Conservation (phyloP, 2,113 vertebrate species). For the Nyctereutes procyonoides region DNA sequence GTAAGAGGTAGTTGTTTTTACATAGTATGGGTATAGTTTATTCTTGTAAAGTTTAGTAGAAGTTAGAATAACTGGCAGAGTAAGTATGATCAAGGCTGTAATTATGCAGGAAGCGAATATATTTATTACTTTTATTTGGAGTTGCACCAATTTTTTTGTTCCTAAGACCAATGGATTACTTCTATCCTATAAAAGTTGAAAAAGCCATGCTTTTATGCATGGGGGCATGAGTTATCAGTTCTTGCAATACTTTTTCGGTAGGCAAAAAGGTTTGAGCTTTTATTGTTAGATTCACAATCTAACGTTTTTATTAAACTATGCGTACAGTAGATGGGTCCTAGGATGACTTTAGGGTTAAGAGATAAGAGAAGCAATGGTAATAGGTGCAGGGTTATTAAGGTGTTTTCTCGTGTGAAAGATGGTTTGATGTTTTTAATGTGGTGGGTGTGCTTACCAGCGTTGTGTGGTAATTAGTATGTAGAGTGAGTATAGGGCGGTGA, state of each 20-base stretch:
- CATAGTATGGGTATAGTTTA: not conserved
- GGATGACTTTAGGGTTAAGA: not conserved
- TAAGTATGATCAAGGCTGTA: not conserved
- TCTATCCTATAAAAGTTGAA: too few relatives aligned
- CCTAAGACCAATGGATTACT: too few relatives aligned
- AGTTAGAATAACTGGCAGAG: fast-evolving
- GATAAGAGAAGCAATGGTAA: fast-evolving
- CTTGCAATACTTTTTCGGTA: too few relatives aligned
- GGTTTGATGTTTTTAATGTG: not conserved
- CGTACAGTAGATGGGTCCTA: not conserved
- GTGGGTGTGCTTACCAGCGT: fast-evolving
- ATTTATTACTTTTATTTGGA: too few relatives aligned
- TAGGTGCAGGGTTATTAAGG: not conserved
- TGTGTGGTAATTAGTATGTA: not conserved
- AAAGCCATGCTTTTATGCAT: too few relatives aligned
- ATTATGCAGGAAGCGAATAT: fast-evolving
- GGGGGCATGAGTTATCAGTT: too few relatives aligned
- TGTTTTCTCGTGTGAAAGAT: not conserved
- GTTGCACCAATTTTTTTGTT: too few relatives aligned
- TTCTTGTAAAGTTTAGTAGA: fast-evolving
- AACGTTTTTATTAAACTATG: not conserved
- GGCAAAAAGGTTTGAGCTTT: too few relatives aligned
- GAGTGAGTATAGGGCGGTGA: not conserved
- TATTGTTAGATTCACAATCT: too few relatives aligned
- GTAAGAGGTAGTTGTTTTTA: fast-evolving